Percentiles rank a stretch among this genome's conserved stretches.
Evolutionary conservation across 2,797 vertebrate species (phyloP).

Genomic region (Staurois parvus): DNA sequence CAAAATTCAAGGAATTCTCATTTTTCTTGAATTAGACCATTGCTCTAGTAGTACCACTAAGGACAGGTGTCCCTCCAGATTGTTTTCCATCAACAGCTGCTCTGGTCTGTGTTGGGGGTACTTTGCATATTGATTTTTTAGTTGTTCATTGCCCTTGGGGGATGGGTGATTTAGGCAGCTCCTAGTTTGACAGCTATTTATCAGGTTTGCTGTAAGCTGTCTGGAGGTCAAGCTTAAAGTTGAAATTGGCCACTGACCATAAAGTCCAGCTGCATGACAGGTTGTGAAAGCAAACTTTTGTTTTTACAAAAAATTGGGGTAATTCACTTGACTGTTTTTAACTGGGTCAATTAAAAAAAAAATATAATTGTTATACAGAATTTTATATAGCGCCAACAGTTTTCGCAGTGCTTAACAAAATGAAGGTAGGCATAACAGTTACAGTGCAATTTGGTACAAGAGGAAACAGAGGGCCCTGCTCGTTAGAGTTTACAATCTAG

Average conservation of each 20-base stretch:
- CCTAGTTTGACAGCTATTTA: conserved; percentile 38
- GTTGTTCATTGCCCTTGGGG: conserved; percentile 27
- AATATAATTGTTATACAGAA: too few species aligned
- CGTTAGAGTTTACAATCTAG: too few species aligned
- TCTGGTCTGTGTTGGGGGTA: conserved; percentile 12
- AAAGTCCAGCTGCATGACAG: neutral
- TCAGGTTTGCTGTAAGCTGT: conserved; percentile 10
- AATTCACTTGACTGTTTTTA: too few species aligned
- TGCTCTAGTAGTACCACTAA: neutral
- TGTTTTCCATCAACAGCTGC: conserved; percentile 35
- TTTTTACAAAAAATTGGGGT: neutral
- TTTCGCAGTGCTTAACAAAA: too few species aligned
- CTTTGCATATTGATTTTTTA: conserved; percentile 41
- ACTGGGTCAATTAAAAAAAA: too few species aligned
- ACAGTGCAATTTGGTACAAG: too few species aligned
- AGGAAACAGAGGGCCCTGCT: too few species aligned
- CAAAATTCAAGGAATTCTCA: neutral
- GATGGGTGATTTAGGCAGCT: conserved; percentile 25
- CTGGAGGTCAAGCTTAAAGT: neutral
- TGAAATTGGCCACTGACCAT: neutral
- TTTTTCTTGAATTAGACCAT: neutral
- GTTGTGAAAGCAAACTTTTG: neutral
- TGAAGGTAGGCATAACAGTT: too few species aligned
- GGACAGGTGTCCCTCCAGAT: conserved; percentile 35
- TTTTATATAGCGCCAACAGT: too few species aligned